phyloP scores from a whole-genome alignment of 2,888 invertebrate species.

The Camptogramma bilineatum region DNA sequence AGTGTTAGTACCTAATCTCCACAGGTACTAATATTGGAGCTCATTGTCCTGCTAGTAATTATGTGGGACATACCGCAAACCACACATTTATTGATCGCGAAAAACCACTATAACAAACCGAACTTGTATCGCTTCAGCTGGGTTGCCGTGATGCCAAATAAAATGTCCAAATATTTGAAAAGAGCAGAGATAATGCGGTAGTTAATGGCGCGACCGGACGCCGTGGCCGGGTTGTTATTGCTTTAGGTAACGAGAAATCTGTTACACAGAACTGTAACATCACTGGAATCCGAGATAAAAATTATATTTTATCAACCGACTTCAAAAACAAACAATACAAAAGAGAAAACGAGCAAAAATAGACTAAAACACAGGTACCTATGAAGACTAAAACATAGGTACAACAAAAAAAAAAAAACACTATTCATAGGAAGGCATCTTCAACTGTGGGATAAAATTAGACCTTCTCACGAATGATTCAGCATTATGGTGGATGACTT shows the following conservation, averaged over 20 bases:
- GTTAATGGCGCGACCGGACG: slow-evolving; percentile 70
- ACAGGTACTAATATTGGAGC: neutral
- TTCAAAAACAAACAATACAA: too few relatives aligned
- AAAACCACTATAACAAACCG: slow-evolving; percentile 16
- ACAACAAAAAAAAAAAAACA: too few relatives aligned
- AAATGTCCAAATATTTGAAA: slow-evolving; percentile 74
- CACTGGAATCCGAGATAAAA: neutral
- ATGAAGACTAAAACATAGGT: too few relatives aligned
- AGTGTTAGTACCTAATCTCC: neutral
- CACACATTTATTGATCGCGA: slow-evolving; percentile 23
- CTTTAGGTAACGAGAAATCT: slow-evolving; percentile 53
- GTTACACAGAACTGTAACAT: slow-evolving; percentile 51
- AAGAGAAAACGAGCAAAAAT: too few relatives aligned
- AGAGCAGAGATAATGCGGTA: slow-evolving; percentile 72
- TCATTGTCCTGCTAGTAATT: neutral
- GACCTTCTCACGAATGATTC: too few relatives aligned
- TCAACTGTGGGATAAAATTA: too few relatives aligned
- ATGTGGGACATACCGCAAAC: slow-evolving; percentile 3
- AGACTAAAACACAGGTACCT: too few relatives aligned
- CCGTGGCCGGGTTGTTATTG: slow-evolving; percentile 67
- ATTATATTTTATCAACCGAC: too few relatives aligned
- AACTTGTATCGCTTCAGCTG: slow-evolving; percentile 43
- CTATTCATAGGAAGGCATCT: too few relatives aligned
- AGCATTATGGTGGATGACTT: too few relatives aligned
- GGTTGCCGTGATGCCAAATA: slow-evolving; percentile 53